Evolutionary conservation across 2,888 invertebrate species (phyloP), one percentile per base, ranked within the genome.

Genomic region (Sepioteuthis lessoniana): DNA sequence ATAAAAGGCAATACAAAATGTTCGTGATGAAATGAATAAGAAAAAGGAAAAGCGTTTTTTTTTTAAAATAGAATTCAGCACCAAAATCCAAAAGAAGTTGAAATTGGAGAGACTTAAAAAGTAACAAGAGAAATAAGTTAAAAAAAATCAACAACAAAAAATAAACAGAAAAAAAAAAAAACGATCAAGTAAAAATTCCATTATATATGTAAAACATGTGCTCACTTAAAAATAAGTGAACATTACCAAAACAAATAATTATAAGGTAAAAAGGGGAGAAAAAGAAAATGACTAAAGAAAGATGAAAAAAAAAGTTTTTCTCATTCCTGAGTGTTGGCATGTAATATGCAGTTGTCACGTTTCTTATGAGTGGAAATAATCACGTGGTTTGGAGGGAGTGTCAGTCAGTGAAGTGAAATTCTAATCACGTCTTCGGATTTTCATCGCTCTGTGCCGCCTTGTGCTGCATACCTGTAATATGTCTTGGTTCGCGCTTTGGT

Each of bases 341-440:
- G 35, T 76, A 76, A 76, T 76, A 76, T 76, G 76, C 76, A 76
- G 76, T 76, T 76, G 76, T 76, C 76, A n/a, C 76, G 35, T 76
- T 35, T 76, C n/a, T 2, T 76, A n/a, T n/a, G 76, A 13, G n/a
- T 76, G n/a, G n/a, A 35, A 76, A 76, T 76, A 76, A 76, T 76
- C 76, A 35, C 76, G 35, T 76, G n/a, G n/a, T 35, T n/a, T 3
- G n/a, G n/a, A 76, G n/a, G 76, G n/a, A 16, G 13, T n/a, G 76
- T n/a, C 76, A n/a, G 16, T 35, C 13, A n/a, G 19, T 13, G n/a
- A 19, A 76, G 76, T n/a, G n/a, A 76, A 76, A 76, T 76, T n/a
- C 35, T n/a, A 76, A n/a, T 76, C 76, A 76, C 76, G 76, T 76
- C 76, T n/a, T 10, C 76, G n/a, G n/a, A 76, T n/a, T 76, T 76